Conservation (phyloP, 2,888 invertebrate species). For the Catocala sponsa region DNA sequence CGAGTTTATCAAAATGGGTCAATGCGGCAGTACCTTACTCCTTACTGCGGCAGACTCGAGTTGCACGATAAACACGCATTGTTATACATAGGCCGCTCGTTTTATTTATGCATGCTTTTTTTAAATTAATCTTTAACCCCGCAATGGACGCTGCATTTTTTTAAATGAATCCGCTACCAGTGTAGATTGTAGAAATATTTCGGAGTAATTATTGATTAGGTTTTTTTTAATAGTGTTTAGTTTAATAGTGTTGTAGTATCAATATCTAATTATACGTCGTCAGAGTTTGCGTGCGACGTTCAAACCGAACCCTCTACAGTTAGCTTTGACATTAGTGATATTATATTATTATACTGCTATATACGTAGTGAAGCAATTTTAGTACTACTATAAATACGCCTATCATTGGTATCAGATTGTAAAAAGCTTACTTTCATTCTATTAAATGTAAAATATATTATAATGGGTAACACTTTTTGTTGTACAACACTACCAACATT, state of each 20-base stretch:
- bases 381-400: too few species aligned
- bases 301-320: too few species aligned
- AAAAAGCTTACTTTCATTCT: too few species aligned
- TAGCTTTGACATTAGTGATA: too few species aligned
- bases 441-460: too few species aligned
- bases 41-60: constrained; percentile 66
- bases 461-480: too few species aligned
- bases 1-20: constrained; percentile 86
- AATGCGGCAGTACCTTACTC: constrained; percentile 76
- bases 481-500: too few species aligned
- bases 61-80: constrained; percentile 62
- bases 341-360: too few species aligned
- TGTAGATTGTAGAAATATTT: background rate
- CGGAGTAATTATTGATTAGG: constrained; percentile 8
- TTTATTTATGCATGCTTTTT: constrained; percentile 30
- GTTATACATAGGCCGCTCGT: constrained; percentile 61
- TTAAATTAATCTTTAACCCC: background rate
- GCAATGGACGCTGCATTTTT: constrained; percentile 24
- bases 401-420: too few species aligned
- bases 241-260: constrained; percentile 10
- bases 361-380: too few species aligned
- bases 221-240: constrained; percentile 9
- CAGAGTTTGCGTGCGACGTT: too few species aligned
- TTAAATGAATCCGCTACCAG: background rate
- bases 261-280: background rate